Conservation (phyloP, 2,797 vertebrate genomes). For the Tiaroga cobitis region DNA sequence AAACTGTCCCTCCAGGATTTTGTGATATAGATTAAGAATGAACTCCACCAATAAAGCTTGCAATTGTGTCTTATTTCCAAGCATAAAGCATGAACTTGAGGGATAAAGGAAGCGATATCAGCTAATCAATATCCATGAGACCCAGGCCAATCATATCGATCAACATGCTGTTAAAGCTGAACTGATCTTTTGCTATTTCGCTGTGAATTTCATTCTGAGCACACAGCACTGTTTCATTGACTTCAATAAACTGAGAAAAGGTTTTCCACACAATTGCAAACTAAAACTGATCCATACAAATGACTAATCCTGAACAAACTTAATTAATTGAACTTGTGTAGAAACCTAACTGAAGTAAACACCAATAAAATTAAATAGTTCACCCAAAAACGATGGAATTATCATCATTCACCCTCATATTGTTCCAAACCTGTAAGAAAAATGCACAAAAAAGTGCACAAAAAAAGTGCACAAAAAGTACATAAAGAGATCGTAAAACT, state of each 20-base stretch:
- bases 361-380: not conserved
- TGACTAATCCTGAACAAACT: not conserved
- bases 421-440: too few species aligned
- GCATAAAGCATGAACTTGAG: not conserved
- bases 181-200: not conserved
- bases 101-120: constrained; percentile 16
- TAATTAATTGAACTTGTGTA: not conserved
- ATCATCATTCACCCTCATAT: too few species aligned
- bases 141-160: not conserved
- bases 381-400: too few species aligned
- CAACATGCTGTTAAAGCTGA: not conserved
- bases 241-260: not conserved
- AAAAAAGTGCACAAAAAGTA: too few species aligned
- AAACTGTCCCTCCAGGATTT: not conserved
- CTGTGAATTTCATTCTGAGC: not conserved
- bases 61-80: not conserved
- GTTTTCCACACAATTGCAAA: not conserved
- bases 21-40: not conserved
- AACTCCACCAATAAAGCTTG: not conserved
- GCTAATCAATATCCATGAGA: not conserved
- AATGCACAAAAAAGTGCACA: too few species aligned
- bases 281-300: not conserved
- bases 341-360: not conserved
- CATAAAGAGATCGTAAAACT: too few species aligned
- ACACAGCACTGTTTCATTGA: not conserved